Evolutionary conservation across 1,140 invertebrate species (phyloP).

Genomic region (Drosophila sulfurigaster): DNA sequence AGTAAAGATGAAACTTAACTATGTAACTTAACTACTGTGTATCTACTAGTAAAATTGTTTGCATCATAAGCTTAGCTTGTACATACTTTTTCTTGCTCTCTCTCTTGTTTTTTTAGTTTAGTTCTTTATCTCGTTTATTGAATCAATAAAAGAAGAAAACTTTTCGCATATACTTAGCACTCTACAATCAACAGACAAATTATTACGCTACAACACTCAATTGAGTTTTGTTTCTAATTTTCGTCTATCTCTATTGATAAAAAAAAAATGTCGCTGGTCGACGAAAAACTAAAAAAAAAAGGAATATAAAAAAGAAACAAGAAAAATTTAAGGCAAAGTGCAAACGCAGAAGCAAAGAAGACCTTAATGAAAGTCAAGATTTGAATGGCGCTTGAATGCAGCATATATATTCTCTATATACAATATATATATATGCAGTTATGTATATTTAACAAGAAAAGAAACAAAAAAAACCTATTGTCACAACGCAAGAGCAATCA

Average conservation of each 20-base stretch:
- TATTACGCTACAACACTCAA: not conserved
- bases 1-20: not conserved
- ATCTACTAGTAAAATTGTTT: conserved; percentile 1
- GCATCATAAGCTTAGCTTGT: conserved; percentile 58
- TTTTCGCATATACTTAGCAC: not conserved
- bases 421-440: conserved; percentile 46
- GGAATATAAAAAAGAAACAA: not conserved
- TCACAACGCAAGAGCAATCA: conserved; percentile 81
- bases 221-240: not conserved
- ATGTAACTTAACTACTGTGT: not conserved
- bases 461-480: conserved; percentile 56
- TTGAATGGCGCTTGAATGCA: conserved; percentile 35
- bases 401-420: conserved; percentile 45
- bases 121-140: not conserved
- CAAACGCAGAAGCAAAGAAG: conserved; percentile 10
- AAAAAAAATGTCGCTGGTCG: conserved; percentile 70
- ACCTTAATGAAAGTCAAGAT: conserved; percentile 41
- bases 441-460: conserved; percentile 49
- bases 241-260: conserved; percentile 45
- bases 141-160: not conserved
- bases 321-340: not conserved
- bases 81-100: conserved; percentile 36
- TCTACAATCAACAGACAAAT: conserved; percentile 2
- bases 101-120: not conserved
- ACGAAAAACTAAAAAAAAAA: conserved; percentile 51